A percentile compares a stretch with the other conserved stretches of the same genome.
Evolutionary conservation across 1,140 invertebrate genomes (phyloP).

Genomic region (Marisa cornuarietis): DNA sequence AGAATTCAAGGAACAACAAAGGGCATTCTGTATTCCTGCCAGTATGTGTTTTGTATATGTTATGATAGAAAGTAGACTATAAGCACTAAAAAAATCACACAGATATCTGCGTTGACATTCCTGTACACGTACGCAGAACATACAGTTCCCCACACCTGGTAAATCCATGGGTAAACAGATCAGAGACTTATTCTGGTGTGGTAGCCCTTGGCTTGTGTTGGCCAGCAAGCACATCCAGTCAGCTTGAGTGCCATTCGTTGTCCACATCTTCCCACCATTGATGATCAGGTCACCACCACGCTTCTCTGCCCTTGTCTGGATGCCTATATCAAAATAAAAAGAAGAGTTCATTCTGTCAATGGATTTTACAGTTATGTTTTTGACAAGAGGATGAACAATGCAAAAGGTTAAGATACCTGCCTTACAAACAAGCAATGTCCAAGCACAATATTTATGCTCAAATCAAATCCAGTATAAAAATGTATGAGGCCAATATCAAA

Average conservation of each 20-base stretch:
- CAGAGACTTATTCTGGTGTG: constrained; percentile 72
- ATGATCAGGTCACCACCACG: constrained; percentile 71
- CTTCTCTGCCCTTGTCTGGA: constrained; percentile 67
- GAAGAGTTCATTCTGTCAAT: not conserved
- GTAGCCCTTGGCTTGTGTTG: constrained; percentile 67
- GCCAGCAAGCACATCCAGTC: constrained; percentile 74
- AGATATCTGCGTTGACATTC: not conserved
- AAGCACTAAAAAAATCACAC: not conserved
- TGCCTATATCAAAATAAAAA: constrained; percentile 50
- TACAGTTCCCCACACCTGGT: constrained; percentile 61
- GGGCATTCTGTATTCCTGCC: too few relatives aligned
- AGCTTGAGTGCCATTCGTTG: constrained; percentile 71
- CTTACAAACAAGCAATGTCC: too few relatives aligned
- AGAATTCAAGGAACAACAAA: too few relatives aligned
- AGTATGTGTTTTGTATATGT: too few relatives aligned
- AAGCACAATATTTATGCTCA: too few relatives aligned
- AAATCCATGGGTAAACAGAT: constrained; percentile 72
- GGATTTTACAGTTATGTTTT: too few relatives aligned
- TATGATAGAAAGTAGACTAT: too few relatives aligned
- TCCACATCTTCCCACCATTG: constrained; percentile 74
- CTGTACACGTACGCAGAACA: not conserved
- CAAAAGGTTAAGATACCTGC: too few relatives aligned
- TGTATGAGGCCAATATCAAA: too few relatives aligned
- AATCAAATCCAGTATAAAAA: too few relatives aligned
- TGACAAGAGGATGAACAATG: too few relatives aligned